Evolutionary conservation across 2,888 invertebrate species (phyloP).

Genomic region (Spialia ferax): DNA sequence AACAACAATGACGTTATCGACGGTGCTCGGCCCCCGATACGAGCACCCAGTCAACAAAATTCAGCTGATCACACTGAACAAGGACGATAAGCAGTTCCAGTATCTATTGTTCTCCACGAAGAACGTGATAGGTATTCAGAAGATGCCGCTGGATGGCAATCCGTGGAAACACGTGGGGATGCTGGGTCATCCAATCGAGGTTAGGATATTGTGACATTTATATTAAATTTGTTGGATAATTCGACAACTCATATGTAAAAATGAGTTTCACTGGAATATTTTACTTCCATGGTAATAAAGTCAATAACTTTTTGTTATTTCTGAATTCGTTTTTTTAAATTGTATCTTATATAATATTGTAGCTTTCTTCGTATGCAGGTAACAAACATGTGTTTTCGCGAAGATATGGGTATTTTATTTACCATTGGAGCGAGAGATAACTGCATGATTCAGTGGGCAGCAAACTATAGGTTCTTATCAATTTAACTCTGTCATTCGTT

Average conservation of each 20-base stretch:
- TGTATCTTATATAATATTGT: background rate
- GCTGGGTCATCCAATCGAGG: slow-evolving; percentile 89
- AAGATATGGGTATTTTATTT: slow-evolving; percentile 66
- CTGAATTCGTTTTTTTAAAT: too few species aligned
- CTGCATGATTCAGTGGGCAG: slow-evolving; percentile 70
- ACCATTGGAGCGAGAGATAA: slow-evolving; percentile 71
- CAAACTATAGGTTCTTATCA: slow-evolving; percentile 63
- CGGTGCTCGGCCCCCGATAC: slow-evolving; percentile 89
- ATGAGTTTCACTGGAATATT: too few species aligned
- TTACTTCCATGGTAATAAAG: too few species aligned
- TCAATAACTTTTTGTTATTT: too few species aligned
- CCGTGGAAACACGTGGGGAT: slow-evolving; percentile 89
- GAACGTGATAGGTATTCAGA: slow-evolving; percentile 89
- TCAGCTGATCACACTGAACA: slow-evolving; percentile 63
- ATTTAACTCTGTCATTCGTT: too few species aligned
- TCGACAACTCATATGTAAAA: too few species aligned
- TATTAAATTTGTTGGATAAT: background rate
- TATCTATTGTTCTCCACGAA: slow-evolving; percentile 89
- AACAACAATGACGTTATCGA: slow-evolving; percentile 89
- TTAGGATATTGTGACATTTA: too few species aligned
- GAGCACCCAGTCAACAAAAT: slow-evolving; percentile 86
- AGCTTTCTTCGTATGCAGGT: slow-evolving; percentile 51
- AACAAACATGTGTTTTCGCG: slow-evolving; percentile 64
- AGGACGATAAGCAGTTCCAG: slow-evolving; percentile 54
- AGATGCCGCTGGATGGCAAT: slow-evolving; percentile 91